phyloP scores from a whole-genome alignment of 2,888 invertebrate genomes.

The Callyntrura sp. region DNA sequence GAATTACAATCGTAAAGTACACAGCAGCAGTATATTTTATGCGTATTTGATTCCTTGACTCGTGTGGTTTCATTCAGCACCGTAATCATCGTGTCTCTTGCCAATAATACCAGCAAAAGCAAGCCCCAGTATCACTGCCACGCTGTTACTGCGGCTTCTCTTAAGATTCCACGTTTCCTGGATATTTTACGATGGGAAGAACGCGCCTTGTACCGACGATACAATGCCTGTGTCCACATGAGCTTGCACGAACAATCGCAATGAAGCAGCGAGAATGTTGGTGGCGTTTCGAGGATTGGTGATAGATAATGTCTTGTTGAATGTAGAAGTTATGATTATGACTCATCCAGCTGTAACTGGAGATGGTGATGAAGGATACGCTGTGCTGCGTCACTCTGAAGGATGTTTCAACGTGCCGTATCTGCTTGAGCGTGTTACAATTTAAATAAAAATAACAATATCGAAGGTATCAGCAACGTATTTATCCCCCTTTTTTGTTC shows the following conservation, averaged over 20 bases:
- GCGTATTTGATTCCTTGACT: slow-evolving; percentile 15
- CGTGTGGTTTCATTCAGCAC: slow-evolving; percentile 41
- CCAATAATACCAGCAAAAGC: too few relatives aligned
- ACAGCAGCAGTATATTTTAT: background rate
- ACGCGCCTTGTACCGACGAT: background rate
- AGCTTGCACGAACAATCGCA: slow-evolving; percentile 41
- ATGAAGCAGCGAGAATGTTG: background rate
- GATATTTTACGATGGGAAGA: too few relatives aligned
- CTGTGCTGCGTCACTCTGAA: too few relatives aligned
- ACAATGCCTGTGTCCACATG: slow-evolving; percentile 51
- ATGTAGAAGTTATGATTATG: slow-evolving; percentile 3
- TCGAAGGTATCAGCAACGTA: background rate
- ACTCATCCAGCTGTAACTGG: slow-evolving; percentile 49
- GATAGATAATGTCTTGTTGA: background rate
- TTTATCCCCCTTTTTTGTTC: too few relatives aligned
- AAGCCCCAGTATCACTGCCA: background rate
- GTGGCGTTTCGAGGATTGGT: background rate
- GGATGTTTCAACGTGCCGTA: slow-evolving; percentile 35
- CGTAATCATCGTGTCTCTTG: too few relatives aligned
- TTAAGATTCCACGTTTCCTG: slow-evolving; percentile 41
- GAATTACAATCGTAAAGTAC: slow-evolving; percentile 44
- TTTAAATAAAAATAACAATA: slow-evolving; percentile 51
- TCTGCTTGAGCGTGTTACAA: slow-evolving; percentile 49
- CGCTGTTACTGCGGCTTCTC: slow-evolving; percentile 1
- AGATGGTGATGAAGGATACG: slow-evolving; percentile 23